Conservation (phyloP, 2,113 vertebrate species). For the Ahaetulla prasina region DNA sequence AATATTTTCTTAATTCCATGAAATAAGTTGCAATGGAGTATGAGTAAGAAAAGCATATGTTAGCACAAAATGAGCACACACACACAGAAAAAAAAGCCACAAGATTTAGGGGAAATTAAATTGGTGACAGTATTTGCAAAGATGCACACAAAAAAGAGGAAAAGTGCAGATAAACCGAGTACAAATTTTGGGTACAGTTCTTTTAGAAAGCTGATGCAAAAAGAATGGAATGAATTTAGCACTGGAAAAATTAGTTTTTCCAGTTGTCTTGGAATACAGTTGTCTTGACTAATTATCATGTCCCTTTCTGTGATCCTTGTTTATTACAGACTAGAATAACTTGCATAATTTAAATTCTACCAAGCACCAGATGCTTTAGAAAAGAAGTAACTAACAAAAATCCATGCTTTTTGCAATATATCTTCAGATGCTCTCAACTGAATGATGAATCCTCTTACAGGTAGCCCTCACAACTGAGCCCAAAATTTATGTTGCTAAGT, state of each 20-base stretch:
- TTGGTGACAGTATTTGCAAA: not conserved
- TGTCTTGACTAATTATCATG: not conserved
- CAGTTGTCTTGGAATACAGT: too few relatives aligned
- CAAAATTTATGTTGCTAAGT: too few relatives aligned
- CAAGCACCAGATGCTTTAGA: not conserved
- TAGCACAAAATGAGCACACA: not conserved
- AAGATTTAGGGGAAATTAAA: not conserved
- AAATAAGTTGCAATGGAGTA: not conserved
- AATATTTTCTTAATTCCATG: not conserved
- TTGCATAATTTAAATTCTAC: not conserved
- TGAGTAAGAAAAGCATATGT: not conserved
- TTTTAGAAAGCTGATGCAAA: not conserved
- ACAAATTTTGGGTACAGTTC: not conserved
- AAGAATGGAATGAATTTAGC: not conserved
- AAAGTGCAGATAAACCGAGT: not conserved
- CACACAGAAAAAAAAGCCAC: not conserved
- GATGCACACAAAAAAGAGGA: not conserved
- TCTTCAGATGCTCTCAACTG: not conserved
- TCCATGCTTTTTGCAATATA: not conserved
- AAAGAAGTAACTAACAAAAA: not conserved
- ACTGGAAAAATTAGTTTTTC: not conserved
- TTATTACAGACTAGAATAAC: constrained; percentile 7
- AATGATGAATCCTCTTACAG: not conserved
- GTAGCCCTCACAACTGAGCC: too few relatives aligned
- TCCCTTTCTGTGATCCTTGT: not conserved